Evolutionary conservation across 2,888 invertebrate genomes (phyloP).

Genomic region (Galeruca laticollis): DNA sequence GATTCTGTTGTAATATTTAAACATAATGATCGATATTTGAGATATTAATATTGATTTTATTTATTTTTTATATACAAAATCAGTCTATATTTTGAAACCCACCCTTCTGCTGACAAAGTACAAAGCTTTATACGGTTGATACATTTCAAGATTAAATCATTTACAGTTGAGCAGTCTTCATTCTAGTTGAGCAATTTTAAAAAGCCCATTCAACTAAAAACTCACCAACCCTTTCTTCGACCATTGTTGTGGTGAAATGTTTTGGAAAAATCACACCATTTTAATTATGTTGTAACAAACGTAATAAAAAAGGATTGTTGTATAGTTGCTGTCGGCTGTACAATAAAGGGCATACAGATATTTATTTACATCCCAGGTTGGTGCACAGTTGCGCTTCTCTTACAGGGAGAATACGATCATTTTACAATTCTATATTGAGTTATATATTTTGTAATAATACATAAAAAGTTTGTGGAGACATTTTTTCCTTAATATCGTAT

Average conservation of each 20-base stretch:
- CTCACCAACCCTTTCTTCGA: slow-evolving; percentile 62
- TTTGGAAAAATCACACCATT: slow-evolving; percentile 65
- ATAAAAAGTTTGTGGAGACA: too few relatives aligned
- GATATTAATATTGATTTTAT: background rate
- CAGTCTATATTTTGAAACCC: background rate
- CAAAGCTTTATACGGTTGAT: slow-evolving; percentile 29
- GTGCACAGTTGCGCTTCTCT: background rate
- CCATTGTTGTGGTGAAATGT: slow-evolving; percentile 63
- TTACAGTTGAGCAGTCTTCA: slow-evolving; percentile 56
- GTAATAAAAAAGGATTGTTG: slow-evolving; percentile 47
- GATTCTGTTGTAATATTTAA: too few relatives aligned
- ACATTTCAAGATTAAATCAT: slow-evolving; percentile 56
- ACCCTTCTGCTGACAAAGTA: background rate
- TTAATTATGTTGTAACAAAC: slow-evolving; percentile 64
- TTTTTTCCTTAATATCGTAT: too few relatives aligned
- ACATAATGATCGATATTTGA: too few relatives aligned
- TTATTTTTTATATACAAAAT: background rate
- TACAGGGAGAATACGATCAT: background rate
- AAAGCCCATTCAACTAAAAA: slow-evolving; percentile 57
- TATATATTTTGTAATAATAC: too few relatives aligned
- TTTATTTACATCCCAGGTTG: slow-evolving; percentile 38
- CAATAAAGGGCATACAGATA: slow-evolving; percentile 8
- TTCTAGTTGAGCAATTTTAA: slow-evolving; percentile 57
- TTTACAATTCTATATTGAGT: background rate
- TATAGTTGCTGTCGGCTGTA: slow-evolving; percentile 36